Base-by-base conservation (phyloP, 1,140 invertebrate species). In the Pseudomyrmex cubaensis region DNA sequence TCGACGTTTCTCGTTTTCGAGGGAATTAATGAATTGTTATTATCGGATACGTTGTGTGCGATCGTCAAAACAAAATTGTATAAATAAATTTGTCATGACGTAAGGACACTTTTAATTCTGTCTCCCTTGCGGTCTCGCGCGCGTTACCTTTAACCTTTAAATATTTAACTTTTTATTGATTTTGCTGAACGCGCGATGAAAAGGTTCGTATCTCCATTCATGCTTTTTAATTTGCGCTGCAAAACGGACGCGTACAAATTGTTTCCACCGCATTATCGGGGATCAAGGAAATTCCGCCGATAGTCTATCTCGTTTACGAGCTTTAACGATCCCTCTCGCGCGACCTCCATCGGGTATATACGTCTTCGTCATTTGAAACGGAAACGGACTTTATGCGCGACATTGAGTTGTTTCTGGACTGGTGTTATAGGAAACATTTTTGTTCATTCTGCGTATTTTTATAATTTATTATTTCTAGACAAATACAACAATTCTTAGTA, bases 241-340 rank as follows among this genome's bases (percentile, higher is more conserved):
- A 88, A 35, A 88, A 88, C 84, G 84, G 87, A 88, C 78, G 87
- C 84, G 84, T 85, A 74, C 70, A 85, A 88, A 89, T 89, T 89
- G 87, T 89, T 89, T 89, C 84, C 52, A 89, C 62, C 73, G 87
- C 87, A 89, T 89, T 89, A 89, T 89, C 87, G 87, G 83, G 87
- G 87, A 89, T 89, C 87, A 89, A 89, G 87, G 87, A 89, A 89
- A 89, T 89, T 83, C 87, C 87, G 87, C 83, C 87, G 87, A 89
- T 89, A 86, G 87, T 89, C 84, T 88, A 89, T 89, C 87, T 89
- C 87, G 84, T 89, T 89, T 88, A 84, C 87, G 78, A 85, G 86
- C 84, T 88, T 88, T 88, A 88, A 88, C 86, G 72, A 87, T 22
- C 85, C 83, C 77, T 87, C 83, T 78, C 77, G 61, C 44, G 44